Evolutionary conservation across 2,113 vertebrate species (phyloP).

Genomic region (Corythoichthys intestinalis): DNA sequence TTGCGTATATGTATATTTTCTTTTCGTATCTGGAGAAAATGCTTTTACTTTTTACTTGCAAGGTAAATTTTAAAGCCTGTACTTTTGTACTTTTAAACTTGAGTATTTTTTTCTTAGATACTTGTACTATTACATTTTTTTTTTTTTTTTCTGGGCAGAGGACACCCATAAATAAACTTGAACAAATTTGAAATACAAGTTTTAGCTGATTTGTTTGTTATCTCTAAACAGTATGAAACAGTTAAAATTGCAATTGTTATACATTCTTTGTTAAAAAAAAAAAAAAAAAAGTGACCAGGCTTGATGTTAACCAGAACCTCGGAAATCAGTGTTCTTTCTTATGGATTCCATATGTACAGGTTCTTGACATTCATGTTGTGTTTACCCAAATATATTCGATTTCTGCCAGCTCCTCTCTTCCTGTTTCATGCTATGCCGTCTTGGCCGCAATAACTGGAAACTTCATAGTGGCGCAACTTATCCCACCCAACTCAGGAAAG

Average conservation of each 20-base stretch:
- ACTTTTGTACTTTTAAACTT: no score
- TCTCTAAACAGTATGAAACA: not conserved
- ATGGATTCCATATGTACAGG: conserved; percentile 19
- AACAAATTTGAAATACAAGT: not conserved
- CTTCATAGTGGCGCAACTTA: conserved; percentile 42
- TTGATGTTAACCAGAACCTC: conserved; percentile 18
- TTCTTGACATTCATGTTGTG: conserved; percentile 30
- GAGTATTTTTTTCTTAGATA: no score
- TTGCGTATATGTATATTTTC: no score
- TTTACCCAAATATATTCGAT: conserved; percentile 51
- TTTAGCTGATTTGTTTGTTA: not conserved
- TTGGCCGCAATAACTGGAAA: conserved; percentile 44
- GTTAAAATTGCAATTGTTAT: not conserved
- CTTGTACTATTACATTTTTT: no score
- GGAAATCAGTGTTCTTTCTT: conserved; percentile 11
- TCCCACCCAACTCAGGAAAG: conserved; percentile 35
- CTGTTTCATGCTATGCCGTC: conserved; percentile 39
- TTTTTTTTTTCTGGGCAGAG: no score
- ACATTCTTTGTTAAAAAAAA: not conserved
- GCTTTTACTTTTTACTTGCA: no score
- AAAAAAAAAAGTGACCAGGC: conserved; percentile 9
- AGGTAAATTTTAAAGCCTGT: no score
- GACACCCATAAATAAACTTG: no score
- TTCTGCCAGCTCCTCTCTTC: conserved; percentile 44
- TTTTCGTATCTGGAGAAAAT: no score